Base-by-base conservation (phyloP, 2,888 invertebrate species). In the Smittia sp. region DNA sequence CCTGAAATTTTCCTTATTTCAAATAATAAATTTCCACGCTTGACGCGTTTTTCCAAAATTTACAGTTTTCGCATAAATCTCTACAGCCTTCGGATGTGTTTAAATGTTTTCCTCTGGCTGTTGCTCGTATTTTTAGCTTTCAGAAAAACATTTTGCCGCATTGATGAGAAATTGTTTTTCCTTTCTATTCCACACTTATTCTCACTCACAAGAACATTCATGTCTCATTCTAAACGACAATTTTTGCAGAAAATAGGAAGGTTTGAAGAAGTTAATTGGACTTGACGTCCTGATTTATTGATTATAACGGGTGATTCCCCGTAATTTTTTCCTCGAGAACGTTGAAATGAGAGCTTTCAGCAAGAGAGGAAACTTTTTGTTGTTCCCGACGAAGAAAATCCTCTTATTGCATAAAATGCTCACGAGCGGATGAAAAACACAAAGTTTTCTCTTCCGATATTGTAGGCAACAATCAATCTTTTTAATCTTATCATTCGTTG, bases 401-500 rank as follows among this genome's bases (percentile, higher is more conserved):
- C 2, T 6, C 46, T 46, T 46, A 46, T 46, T 46, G 46, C 46
- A 46, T 46, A 39, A 13, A 39, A 39, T 13, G 7, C 7, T 7
- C 39, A 46, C 46, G 15, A 46, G n/a, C 13, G n/a, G 46, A 46
- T 9, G 39, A 66, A 66, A 66, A 27, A 66, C 3, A 22, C 39
- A 22, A 67, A 68, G 20, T 69, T 52, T 54, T 52, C 13, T 69
- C 15, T 67, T 67, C 27, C 20, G 32, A n/a, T 67, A 20, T 67
- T 22, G 1, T 67, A 52, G 18, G 32, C n/a, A 72, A 62, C 72
- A 72, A 72, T 72, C 72, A 72, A 72, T 72, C 72, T 72, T 72
- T 70, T 72, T 72, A 72, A 72, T 72, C 72, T 72, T 62, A 72
- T 72, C 72, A 72, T 72, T 62, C 39, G 72, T 72, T 72, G 72